phyloP scores from a whole-genome alignment of 2,797 vertebrate genomes.

The Poeciliopsis gracilis region DNA sequence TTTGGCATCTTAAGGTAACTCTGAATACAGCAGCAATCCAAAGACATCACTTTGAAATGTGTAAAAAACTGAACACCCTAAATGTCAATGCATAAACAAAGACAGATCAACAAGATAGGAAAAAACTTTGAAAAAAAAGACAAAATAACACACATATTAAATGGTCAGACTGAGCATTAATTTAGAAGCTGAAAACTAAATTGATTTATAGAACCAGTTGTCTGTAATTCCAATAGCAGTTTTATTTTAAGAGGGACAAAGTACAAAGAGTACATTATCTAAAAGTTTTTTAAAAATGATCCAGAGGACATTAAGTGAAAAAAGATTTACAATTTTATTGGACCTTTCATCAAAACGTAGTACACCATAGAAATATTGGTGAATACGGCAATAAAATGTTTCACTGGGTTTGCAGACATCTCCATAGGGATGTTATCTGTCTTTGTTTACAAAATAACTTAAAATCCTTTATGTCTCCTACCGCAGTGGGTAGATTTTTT shows the following conservation, averaged over 20 bases:
- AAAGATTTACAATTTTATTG: background rate
- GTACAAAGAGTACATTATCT: background rate
- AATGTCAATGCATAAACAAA: background rate
- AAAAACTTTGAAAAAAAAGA: no score
- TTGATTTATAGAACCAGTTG: background rate
- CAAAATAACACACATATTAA: background rate
- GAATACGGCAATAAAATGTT: background rate
- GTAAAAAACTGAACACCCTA: background rate
- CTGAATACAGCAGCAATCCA: background rate
- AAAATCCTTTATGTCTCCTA: background rate
- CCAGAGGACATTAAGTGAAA: background rate
- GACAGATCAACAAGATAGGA: background rate
- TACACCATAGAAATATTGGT: background rate
- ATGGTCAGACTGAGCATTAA: background rate
- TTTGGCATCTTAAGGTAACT: conserved; percentile 45
- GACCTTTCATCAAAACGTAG: background rate
- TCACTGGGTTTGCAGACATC: background rate
- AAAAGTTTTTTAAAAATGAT: background rate
- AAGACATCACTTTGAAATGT: background rate
- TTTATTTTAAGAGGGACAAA: background rate
- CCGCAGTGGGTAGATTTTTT: background rate
- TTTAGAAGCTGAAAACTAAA: background rate
- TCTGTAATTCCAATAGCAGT: background rate
- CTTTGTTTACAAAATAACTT: background rate
- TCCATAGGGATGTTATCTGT: background rate